These are phyloP conservation scores for Cygnus atratus DNA, from an alignment of 2,113 vertebrate species.

Conservation along the genomic window DNA sequence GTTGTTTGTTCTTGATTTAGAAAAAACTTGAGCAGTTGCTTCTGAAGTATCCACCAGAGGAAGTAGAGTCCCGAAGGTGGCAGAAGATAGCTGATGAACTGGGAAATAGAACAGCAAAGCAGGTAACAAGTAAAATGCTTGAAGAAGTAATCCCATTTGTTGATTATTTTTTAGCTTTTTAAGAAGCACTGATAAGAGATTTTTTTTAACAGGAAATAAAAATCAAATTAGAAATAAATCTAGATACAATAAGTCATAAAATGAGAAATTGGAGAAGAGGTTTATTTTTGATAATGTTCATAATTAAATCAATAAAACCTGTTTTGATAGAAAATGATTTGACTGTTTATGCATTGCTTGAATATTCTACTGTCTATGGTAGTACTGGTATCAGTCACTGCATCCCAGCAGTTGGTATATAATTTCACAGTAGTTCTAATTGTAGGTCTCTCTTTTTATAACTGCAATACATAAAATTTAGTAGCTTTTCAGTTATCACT, in stretches of 20 bases:
- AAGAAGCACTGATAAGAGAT: not conserved
- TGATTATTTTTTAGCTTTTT: not conserved
- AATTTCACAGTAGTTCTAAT: not conserved
- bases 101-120: conserved; percentile 95
- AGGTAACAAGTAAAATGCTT: conserved; percentile 77
- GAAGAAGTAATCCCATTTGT: not conserved
- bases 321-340: not conserved
- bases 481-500: not conserved
- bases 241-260: not conserved
- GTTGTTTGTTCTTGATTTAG: conserved; percentile 70
- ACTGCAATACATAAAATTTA: not conserved
- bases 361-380: not conserved
- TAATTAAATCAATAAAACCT: not conserved
- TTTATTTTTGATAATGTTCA: not conserved
- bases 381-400: not conserved
- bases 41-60: conserved; percentile 94
- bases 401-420: not conserved
- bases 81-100: conserved; percentile 97
- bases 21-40: conserved; percentile 97
- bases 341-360: not conserved
- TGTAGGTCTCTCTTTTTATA: not conserved
- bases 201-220: too few relatives aligned
- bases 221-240: not conserved
- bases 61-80: conserved; percentile 96
- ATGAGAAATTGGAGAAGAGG: not conserved